Conservation (phyloP, 2,113 vertebrate species). For the Brachypodius melanocephalos region DNA sequence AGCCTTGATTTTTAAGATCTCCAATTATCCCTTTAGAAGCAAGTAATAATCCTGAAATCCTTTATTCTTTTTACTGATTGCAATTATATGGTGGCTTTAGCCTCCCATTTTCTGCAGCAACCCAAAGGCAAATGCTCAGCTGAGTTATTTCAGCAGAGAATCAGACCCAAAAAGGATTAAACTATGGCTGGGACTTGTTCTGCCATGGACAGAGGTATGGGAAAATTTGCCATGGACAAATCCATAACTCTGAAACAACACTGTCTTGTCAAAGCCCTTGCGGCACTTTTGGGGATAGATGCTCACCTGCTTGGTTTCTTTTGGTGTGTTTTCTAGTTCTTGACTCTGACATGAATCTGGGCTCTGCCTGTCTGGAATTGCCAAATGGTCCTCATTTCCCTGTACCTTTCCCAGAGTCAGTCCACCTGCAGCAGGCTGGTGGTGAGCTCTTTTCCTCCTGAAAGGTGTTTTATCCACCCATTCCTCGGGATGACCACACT, state of each 20-base stretch:
- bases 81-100: not conserved
- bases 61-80: not conserved
- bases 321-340: not conserved
- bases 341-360: not conserved
- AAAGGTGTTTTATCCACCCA: not conserved
- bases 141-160: not conserved
- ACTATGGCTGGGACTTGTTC: not conserved
- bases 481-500: not conserved
- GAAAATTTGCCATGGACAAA: not conserved
- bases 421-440: not conserved
- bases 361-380: not conserved
- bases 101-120: not conserved
- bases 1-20: not conserved
- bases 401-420: not conserved
- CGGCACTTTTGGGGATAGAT: not conserved
- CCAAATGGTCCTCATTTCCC: not conserved
- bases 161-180: not conserved
- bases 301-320: not conserved
- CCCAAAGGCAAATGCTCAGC: not conserved
- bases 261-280: not conserved
- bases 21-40: not conserved
- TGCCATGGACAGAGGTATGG: not conserved
- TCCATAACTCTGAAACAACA: not conserved
- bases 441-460: not conserved
- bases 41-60: not conserved